Conservation (phyloP, 2,113 vertebrate genomes). For the Archocentrus centrarchus region DNA sequence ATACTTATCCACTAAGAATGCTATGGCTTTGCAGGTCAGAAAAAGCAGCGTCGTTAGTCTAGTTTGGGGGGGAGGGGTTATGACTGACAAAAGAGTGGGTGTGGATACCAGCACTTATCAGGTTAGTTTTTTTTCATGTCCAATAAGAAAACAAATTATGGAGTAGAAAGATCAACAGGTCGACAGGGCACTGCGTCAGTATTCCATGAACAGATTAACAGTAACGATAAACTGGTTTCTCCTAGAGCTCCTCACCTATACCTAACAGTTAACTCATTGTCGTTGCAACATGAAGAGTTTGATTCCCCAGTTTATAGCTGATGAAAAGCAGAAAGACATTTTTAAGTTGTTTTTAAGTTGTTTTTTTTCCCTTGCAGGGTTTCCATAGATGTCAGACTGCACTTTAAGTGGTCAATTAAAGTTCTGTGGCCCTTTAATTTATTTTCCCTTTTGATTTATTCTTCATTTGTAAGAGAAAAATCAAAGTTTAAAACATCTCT, state of each 20-base stretch:
- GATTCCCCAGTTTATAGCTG: conserved; percentile 22
- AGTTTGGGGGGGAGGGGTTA: background rate
- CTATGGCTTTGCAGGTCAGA: conserved; percentile 23
- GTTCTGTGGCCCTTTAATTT: conserved; percentile 25
- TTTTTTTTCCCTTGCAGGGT: conserved; percentile 3
- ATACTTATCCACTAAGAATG: conserved; percentile 1
- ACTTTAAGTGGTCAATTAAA: background rate
- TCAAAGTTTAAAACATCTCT: conserved; percentile 45
- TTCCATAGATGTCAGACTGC: background rate
- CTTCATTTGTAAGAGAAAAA: conserved; percentile 30
- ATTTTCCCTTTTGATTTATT: conserved; percentile 29
- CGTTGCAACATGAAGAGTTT: conserved; percentile 17
- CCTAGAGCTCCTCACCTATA: conserved; percentile 6
- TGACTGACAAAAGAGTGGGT: background rate
- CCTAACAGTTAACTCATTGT: background rate
- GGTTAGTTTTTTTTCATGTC: background rate
- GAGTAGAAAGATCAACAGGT: background rate
- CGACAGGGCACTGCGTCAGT: background rate
- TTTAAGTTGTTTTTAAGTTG: conserved; percentile 8
- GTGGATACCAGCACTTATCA: background rate
- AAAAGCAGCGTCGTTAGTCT: background rate
- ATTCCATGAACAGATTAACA: background rate
- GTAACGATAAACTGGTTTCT: background rate
- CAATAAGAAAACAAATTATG: background rate
- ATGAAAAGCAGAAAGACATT: conserved; percentile 7